Percentiles rank a stretch among this genome's conserved stretches.
These are phyloP conservation scores for Adelosebastes latens DNA, from an alignment of 2,797 vertebrate species.

Conservation along the genomic window DNA sequence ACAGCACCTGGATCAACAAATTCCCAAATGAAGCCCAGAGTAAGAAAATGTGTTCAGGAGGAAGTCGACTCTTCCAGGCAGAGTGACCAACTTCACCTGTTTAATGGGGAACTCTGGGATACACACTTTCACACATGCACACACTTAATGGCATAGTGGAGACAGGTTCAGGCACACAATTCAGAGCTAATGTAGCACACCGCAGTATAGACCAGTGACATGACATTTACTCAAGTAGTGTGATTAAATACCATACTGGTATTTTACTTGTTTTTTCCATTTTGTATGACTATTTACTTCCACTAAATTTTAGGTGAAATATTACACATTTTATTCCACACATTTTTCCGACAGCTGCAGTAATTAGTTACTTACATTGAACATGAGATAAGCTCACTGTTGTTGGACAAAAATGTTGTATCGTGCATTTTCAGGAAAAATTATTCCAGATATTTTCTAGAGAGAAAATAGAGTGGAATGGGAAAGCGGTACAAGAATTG, in stretches of 20 bases:
- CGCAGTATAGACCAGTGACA: neutral
- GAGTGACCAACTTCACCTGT: neutral
- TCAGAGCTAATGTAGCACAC: neutral
- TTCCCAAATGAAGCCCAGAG: neutral
- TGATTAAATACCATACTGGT: neutral
- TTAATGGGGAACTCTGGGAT: constrained; percentile 24
- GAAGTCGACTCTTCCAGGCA: neutral
- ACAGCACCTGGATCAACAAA: constrained; percentile 40
- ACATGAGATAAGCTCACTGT: neutral
- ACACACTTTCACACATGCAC: constrained; percentile 5
- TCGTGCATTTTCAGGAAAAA: neutral
- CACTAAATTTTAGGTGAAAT: neutral
- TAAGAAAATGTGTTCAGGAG: neutral
- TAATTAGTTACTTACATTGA: neutral
- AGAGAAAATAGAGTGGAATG: neutral
- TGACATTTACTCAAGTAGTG: neutral
- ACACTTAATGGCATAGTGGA: neutral
- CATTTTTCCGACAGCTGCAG: neutral
- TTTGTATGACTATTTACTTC: neutral
- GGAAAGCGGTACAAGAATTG: accelerated
- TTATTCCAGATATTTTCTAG: neutral
- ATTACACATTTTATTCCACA: neutral
- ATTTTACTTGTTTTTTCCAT: neutral
- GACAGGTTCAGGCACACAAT: neutral
- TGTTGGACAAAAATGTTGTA: too few relatives aligned